phyloP scores from a whole-genome alignment of 2,888 invertebrate species.

The Mythimna pallens region DNA sequence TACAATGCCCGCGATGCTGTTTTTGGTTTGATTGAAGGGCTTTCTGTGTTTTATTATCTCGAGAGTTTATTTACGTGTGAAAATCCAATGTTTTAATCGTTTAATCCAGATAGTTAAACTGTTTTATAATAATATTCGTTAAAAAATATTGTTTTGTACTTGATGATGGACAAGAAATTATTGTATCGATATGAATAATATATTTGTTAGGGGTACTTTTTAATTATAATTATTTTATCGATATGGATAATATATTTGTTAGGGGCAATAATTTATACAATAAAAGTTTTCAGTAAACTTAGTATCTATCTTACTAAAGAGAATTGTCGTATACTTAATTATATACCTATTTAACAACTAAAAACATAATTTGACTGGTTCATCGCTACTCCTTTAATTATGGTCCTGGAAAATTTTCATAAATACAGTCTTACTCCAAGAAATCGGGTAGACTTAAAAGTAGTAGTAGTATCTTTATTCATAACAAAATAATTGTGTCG shows the following conservation, averaged over 20 bases:
- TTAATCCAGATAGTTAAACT: not conserved
- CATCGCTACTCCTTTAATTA: constrained; percentile 17
- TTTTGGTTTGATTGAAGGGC: constrained; percentile 72
- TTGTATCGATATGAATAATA: too few species aligned
- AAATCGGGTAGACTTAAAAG: not conserved
- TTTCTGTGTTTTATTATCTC: constrained; percentile 57
- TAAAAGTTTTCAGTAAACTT: too few species aligned
- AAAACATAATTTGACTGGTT: not conserved
- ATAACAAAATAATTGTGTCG: too few species aligned
- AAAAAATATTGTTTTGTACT: not conserved
- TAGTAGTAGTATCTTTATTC: too few species aligned
- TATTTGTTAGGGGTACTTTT: too few species aligned
- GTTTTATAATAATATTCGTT: not conserved
- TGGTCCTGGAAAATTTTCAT: constrained; percentile 23
- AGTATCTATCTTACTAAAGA: too few species aligned
- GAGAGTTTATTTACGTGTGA: constrained; percentile 37
- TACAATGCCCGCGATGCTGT: constrained; percentile 76
- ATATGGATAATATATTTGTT: too few species aligned
- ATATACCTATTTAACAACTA: too few species aligned
- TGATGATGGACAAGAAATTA: not conserved
- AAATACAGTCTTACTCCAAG: not conserved
- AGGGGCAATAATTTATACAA: too few species aligned
- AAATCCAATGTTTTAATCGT: constrained; percentile 23
- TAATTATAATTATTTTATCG: too few species aligned
- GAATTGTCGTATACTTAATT: too few species aligned